Base-by-base conservation (phyloP, 2,888 invertebrate species). In the Oeneis ivallda region DNA sequence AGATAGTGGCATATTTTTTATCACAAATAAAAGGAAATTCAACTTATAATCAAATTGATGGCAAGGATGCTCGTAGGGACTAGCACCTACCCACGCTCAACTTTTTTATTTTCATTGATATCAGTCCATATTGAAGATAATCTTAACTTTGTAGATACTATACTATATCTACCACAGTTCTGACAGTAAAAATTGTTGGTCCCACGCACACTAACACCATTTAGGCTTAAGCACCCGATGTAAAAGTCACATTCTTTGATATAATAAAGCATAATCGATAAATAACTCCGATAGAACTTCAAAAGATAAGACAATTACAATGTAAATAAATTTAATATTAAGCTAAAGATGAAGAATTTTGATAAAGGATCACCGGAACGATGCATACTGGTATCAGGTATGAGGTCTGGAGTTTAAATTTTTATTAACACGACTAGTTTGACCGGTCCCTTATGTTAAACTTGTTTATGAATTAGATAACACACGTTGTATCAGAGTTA, bases 321-420 rank as follows among this genome's bases (percentile, higher is more conserved):
- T 62, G 52, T 62, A 54, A 54, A 56, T 26, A 26, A 26, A 26
- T 26, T 4, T 26, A 26, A 26, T 26, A 26, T 26, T 26, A 26
- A 65, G 43, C 43, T 62, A 37, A 64, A 68, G 68, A 68, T 65
- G 43, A 56, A 50, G 57, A 57, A 59, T 61, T 62, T 52, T 37
- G 64, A 67, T 67, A 69, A 62, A 63, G 67, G 61, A 67, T 67
- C 57, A 34, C 54, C 45, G 43, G 50, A 50, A 54, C 56, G 56
- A 60, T 32, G 45, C 60, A 49, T 56, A 9, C 37, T 8, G 13
- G 26, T 66, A 49, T 54, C 26, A 34, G 13, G 15, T 52, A 53
- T 47, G 17, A 41, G 6, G 19, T 50, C n/a, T n/a, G n/a, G n/a
- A n/a, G n/a, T 32, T 59, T 54, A 60, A 63, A 49, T 32, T 67